Evolutionary conservation across 2,888 invertebrate species (phyloP).

Genomic region (Eumerus sabulonum): DNA sequence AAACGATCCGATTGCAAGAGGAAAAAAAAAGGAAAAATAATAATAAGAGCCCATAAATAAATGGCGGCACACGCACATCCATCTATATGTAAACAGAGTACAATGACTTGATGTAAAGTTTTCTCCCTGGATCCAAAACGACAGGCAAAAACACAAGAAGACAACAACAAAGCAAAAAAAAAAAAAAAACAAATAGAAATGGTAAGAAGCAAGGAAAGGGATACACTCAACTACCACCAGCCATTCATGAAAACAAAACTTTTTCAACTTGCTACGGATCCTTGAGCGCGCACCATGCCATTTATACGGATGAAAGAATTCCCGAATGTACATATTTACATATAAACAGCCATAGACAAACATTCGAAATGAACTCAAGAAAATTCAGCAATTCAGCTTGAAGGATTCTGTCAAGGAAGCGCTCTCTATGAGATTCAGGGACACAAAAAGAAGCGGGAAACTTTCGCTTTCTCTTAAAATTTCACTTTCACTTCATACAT

Average conservation of each 20-base stretch:
- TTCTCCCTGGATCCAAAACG: conserved; percentile 3
- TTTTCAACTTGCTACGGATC: conserved; percentile 30
- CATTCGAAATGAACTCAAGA: not conserved
- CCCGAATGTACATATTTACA: not conserved
- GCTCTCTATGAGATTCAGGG: no score
- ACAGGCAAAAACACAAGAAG: no score
- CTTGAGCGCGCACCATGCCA: conserved; percentile 43
- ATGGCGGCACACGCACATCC: conserved; percentile 46
- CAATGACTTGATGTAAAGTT: conserved; percentile 35
- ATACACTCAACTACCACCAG: conserved; percentile 13
- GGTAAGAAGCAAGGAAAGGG: conserved; percentile 3
- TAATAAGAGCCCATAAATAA: conserved; percentile 47
- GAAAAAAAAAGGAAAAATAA: conserved; percentile 18
- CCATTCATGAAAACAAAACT: conserved; percentile 59
- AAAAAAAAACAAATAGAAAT: no score
- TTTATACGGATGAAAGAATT: conserved; percentile 45
- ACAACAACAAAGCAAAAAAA: no score
- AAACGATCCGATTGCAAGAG: conserved; percentile 17
- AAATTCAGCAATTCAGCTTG: conserved; percentile 47
- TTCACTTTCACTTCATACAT: no score
- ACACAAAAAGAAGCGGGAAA: conserved; percentile 9
- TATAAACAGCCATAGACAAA: no score
- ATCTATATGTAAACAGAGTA: conserved; percentile 48
- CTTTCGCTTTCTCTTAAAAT: conserved; percentile 59
- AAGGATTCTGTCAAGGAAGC: not conserved